Evolutionary conservation across 2,797 vertebrate genomes (phyloP).

Genomic region (Paramormyrops hopkinsi): DNA sequence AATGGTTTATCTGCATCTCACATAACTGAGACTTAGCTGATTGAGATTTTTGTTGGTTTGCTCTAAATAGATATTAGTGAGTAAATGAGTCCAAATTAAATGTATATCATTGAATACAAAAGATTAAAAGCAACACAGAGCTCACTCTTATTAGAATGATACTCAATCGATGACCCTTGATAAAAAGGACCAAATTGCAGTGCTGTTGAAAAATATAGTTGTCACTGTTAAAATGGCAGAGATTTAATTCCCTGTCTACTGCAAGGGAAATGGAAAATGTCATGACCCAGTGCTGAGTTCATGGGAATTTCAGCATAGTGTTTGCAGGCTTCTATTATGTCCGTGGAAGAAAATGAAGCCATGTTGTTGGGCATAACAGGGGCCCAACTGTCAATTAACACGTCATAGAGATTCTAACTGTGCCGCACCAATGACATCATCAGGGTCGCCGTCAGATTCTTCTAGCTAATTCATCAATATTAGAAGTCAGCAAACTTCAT

Average conservation of each 20-base stretch:
- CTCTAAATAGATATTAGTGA: not conserved
- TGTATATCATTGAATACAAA: not conserved
- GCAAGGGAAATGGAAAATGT: not conserved
- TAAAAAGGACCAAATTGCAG: not conserved
- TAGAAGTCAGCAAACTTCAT: not conserved
- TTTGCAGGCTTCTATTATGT: conserved; percentile 5
- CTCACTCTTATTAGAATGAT: not conserved
- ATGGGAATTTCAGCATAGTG: not conserved
- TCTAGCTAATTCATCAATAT: not conserved
- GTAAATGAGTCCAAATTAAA: not conserved
- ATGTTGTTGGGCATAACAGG: conserved; percentile 4
- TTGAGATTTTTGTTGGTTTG: not conserved
- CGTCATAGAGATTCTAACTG: conserved; percentile 20
- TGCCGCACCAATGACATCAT: conserved; percentile 9
- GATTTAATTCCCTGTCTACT: not conserved
- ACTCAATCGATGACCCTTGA: not conserved
- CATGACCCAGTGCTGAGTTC: not conserved
- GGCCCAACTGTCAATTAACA: conserved; percentile 22
- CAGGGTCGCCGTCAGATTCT: not conserved
- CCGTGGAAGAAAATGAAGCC: conserved; percentile 3
- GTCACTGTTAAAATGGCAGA: not conserved
- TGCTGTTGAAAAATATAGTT: not conserved
- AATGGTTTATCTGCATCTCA: not conserved
- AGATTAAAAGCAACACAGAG: not conserved
- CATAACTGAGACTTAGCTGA: not conserved